Percentiles rank a stretch among this genome's conserved stretches.
Evolutionary conservation across 2,888 invertebrate species (phyloP).

Genomic region (Hydroisotoma schaefferi): DNA sequence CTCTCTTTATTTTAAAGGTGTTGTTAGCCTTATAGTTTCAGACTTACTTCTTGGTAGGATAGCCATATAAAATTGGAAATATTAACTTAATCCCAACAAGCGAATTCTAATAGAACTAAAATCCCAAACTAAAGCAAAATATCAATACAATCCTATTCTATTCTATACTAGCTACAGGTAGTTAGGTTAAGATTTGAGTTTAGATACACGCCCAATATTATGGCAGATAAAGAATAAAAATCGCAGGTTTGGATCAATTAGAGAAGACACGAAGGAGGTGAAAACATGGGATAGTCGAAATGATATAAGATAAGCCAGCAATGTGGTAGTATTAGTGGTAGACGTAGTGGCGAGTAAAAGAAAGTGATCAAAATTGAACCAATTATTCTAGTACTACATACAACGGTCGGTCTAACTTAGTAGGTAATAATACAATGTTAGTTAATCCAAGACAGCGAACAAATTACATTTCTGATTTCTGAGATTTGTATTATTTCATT

Average conservation of each 20-base stretch:
- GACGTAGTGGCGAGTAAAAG: conserved; percentile 2
- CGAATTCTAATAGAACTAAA: neutral
- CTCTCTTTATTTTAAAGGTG: neutral
- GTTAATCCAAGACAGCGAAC: neutral
- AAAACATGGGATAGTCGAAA: neutral
- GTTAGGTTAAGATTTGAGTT: too few species aligned
- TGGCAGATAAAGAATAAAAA: too few species aligned
- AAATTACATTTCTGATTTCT: neutral
- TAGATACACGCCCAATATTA: too few species aligned
- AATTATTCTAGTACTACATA: conserved; percentile 9
- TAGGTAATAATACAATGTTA: neutral
- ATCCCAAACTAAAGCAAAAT: too few species aligned
- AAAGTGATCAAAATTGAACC: conserved; percentile 15
- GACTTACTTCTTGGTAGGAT: neutral
- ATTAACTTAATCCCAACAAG: neutral
- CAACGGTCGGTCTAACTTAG: too few species aligned
- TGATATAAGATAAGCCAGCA: too few species aligned
- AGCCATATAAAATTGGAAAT: conserved; percentile 1
- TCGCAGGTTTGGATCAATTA: conserved; percentile 9
- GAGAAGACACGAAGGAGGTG: conserved; percentile 14
- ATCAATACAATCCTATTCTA: too few species aligned
- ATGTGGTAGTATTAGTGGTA: neutral
- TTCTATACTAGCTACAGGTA: too few species aligned
- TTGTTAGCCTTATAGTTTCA: neutral
- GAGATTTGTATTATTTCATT: conserved; percentile 8